Conservation (phyloP, 2,113 vertebrate genomes). For the Aviceda subcristata region DNA sequence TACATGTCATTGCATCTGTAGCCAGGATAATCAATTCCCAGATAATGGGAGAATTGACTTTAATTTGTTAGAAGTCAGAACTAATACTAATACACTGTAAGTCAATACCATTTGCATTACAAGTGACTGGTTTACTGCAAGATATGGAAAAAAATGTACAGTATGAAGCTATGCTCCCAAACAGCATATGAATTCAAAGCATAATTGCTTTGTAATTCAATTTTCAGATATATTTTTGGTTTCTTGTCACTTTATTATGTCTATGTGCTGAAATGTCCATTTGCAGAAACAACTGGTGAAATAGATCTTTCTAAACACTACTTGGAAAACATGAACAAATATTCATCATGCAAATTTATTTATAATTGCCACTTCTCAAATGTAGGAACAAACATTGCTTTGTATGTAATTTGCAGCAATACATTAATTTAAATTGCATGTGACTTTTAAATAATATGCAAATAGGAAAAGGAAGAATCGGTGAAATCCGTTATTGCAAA, state of each 20-base stretch:
- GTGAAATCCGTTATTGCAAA: background rate
- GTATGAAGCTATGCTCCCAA: background rate
- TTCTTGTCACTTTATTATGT: background rate
- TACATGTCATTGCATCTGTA: background rate
- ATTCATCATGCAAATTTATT: background rate
- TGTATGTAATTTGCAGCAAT: background rate
- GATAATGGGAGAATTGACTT: background rate
- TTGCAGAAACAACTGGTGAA: background rate
- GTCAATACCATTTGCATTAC: background rate
- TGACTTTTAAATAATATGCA: background rate
- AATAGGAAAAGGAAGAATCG: background rate
- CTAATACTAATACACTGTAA: background rate
- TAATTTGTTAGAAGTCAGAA: background rate
- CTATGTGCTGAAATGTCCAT: background rate
- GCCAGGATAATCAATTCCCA: background rate
- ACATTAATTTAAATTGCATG: background rate
- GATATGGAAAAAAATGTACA: background rate
- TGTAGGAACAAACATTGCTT: background rate
- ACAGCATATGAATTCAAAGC: background rate
- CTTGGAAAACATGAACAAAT: background rate
- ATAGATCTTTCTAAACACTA: background rate
- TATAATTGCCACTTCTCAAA: background rate
- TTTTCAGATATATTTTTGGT: background rate
- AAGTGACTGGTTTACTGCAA: background rate
- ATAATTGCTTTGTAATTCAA: background rate